A percentile compares a stretch with the other conserved stretches of the same genome.
Evolutionary conservation across 2,113 vertebrate genomes (phyloP).

Genomic region (Perca fluviatilis): DNA sequence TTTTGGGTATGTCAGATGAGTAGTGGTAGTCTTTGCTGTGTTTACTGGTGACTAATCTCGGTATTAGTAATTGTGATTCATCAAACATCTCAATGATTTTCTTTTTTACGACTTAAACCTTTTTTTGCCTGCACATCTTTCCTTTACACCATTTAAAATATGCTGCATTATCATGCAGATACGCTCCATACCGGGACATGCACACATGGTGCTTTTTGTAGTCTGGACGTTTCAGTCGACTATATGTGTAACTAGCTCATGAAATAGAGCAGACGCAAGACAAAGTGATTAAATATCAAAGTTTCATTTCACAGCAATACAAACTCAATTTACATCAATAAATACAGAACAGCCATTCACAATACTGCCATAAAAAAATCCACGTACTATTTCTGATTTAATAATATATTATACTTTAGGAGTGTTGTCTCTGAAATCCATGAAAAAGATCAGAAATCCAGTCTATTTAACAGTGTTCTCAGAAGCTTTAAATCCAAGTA

Average conservation of each 20-base stretch:
- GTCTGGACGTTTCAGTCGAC: not conserved
- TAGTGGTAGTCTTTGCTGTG: not conserved
- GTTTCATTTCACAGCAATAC: constrained; percentile 27
- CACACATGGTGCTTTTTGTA: not conserved
- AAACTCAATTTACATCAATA: constrained; percentile 59
- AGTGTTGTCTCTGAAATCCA: constrained; percentile 30
- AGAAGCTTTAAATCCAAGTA: constrained; percentile 17
- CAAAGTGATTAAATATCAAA: constrained; percentile 52
- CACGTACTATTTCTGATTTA: constrained; percentile 13
- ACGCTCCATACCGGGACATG: not conserved
- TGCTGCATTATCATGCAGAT: not conserved
- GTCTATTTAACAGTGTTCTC: constrained; percentile 37
- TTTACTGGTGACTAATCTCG: not conserved
- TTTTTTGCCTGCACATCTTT: not conserved
- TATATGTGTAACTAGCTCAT: not conserved
- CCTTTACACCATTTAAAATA: not conserved
- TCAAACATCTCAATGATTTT: not conserved
- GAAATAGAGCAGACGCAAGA: not conserved
- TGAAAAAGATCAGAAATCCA: constrained; percentile 14
- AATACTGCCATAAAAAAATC: not conserved
- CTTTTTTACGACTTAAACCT: not conserved
- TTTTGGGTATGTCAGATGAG: not conserved
- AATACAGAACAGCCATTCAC: constrained; percentile 54
- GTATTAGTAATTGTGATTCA: not conserved
- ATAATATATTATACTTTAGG: constrained; percentile 74